Conservation (phyloP, 2,113 vertebrate genomes). For the Ptilonorhynchus violaceus region DNA sequence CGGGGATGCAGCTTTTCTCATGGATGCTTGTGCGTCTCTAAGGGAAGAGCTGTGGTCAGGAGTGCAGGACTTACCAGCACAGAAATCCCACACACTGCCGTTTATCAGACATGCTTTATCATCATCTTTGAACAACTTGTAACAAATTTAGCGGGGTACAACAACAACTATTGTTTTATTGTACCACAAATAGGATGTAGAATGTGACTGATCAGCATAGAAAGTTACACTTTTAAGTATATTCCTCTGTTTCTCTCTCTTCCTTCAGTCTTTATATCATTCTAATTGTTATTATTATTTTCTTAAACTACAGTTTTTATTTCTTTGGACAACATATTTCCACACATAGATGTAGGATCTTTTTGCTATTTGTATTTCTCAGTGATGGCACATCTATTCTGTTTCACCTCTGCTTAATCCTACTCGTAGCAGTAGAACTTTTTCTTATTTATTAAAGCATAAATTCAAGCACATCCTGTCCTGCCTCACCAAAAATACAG, state of each 20-base stretch:
- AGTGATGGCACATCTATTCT: not conserved
- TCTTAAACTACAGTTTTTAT: not conserved
- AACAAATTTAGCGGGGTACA: not conserved
- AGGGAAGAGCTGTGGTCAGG: not conserved
- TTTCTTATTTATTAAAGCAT: not conserved
- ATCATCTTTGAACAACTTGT: not conserved
- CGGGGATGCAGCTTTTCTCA: not conserved
- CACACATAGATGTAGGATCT: not conserved
- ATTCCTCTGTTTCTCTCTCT: not conserved
- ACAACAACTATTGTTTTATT: not conserved
- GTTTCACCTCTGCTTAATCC: not conserved
- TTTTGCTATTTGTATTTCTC: not conserved
- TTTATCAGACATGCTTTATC: not conserved
- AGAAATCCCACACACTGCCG: not conserved
- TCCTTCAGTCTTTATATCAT: not conserved
- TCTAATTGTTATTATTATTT: not conserved
- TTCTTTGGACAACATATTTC: not conserved
- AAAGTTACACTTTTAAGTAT: not conserved
- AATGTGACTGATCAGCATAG: not conserved
- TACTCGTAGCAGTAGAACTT: not conserved
- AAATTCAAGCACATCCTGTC: not conserved
- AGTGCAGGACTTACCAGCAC: not conserved
- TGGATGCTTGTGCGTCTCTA: accelerated
- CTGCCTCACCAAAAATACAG: not conserved
- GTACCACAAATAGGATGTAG: not conserved